Conservation (phyloP, 1,140 invertebrate genomes). For the Drosophila navojoa region DNA sequence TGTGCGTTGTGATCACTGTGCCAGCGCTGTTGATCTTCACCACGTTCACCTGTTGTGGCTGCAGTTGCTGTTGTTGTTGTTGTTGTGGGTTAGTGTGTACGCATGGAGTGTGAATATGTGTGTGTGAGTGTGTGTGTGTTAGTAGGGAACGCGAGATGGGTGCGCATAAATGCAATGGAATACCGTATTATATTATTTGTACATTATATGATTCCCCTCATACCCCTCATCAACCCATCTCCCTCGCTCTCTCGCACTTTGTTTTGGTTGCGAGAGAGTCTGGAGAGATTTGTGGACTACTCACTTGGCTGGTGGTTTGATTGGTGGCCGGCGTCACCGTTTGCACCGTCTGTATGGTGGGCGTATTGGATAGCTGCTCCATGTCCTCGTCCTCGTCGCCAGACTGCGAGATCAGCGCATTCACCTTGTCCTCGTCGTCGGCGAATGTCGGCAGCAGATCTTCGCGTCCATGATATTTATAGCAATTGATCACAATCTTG, state of each 20-base stretch:
- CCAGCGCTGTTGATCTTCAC: slow-evolving; percentile 83
- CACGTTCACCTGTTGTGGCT: slow-evolving; percentile 84
- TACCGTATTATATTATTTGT: neutral
- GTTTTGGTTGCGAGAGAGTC: neutral
- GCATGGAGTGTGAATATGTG: neutral
- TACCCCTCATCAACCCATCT: too few species aligned
- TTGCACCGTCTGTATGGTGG: slow-evolving; percentile 84
- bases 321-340: slow-evolving; percentile 64
- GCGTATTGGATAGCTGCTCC: slow-evolving; percentile 68
- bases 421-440: slow-evolving; percentile 93
- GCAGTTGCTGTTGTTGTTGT: slow-evolving; percentile 30
- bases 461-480: slow-evolving; percentile 98
- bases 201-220: neutral
- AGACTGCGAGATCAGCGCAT: slow-evolving; percentile 81
- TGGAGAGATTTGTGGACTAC: slow-evolving; percentile 22
- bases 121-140: slow-evolving; percentile 2
- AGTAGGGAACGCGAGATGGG: neutral
- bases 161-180: neutral
- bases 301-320: slow-evolving; percentile 74
- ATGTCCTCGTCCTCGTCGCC: slow-evolving; percentile 79
- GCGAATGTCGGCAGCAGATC: slow-evolving; percentile 97
- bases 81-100: slow-evolving; percentile 17
- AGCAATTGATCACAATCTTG: slow-evolving; percentile 99
- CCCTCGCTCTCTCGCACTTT: neutral
- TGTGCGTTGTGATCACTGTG: slow-evolving; percentile 79